phyloP scores from a whole-genome alignment of 35 echinoderm and acorn worm genomes.

The Eucidaris tribuloides region DNA sequence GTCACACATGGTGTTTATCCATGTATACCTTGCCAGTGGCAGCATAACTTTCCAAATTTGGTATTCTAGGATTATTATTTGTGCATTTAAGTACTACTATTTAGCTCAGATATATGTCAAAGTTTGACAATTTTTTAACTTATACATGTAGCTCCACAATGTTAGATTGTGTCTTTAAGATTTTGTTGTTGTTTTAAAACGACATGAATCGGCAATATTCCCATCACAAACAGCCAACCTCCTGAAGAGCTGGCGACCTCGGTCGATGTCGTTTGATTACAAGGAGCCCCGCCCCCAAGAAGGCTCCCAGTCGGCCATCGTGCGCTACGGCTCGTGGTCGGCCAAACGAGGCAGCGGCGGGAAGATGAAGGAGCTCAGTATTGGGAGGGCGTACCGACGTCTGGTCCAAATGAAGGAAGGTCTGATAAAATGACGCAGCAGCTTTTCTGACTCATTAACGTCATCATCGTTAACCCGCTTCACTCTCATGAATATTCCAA shows the following conservation, averaged over 20 bases:
- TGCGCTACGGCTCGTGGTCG: background rate
- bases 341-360: background rate
- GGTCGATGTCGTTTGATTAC: background rate
- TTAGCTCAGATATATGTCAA: background rate
- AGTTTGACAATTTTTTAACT: background rate
- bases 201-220: background rate
- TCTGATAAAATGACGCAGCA: background rate
- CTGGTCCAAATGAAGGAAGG: slow-evolving; percentile 4
- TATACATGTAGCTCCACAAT: background rate
- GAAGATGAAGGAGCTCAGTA: background rate
- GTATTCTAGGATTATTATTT: background rate
- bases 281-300: background rate
- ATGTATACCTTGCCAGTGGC: too few relatives aligned
- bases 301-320: background rate
- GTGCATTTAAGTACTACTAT: background rate
- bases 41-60: too few relatives aligned
- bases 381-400: background rate
- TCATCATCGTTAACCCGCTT: too few relatives aligned
- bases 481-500: too few relatives aligned
- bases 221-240: background rate
- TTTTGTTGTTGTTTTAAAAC: background rate
- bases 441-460: too few relatives aligned
- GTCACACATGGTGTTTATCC: too few relatives aligned
- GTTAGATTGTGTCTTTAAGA: background rate
- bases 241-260: background rate